phyloP scores from a whole-genome alignment of 2,797 vertebrate species.

The Rhinogobio ventralis region DNA sequence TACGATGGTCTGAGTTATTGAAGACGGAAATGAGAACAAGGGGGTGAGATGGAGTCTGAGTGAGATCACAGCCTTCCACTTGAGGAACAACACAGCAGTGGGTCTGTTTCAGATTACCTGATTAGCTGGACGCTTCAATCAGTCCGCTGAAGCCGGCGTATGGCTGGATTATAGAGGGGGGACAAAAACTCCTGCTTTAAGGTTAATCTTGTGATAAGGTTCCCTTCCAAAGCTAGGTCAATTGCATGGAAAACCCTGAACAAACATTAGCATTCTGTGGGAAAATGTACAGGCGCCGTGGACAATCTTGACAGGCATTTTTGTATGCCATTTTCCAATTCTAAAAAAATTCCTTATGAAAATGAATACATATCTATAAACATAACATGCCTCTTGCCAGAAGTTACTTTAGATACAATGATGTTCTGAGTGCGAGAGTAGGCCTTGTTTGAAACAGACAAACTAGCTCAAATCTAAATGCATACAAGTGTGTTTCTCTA shows the following conservation, averaged over 20 bases:
- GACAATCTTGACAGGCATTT: not conserved
- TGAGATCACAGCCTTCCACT: constrained; percentile 24
- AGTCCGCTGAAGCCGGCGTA: constrained; percentile 8
- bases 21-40: not conserved
- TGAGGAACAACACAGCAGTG: constrained; percentile 26
- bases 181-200: constrained; percentile 47
- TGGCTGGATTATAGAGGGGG: constrained; percentile 32
- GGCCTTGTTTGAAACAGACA: too few relatives aligned
- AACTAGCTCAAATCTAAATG: not conserved
- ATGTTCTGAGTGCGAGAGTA: not conserved
- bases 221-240: constrained; percentile 38
- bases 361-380: not conserved
- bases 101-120: constrained; percentile 56
- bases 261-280: constrained; percentile 45
- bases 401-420: not conserved
- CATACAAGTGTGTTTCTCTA: not conserved
- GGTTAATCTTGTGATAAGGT: constrained; percentile 48
- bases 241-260: constrained; percentile 38
- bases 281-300: constrained; percentile 19
- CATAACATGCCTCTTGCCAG: not conserved
- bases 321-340: not conserved
- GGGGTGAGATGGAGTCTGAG: not conserved
- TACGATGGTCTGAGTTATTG: not conserved
- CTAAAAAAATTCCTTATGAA: not conserved
- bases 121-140: constrained; percentile 49